Conservation (phyloP, 2,797 vertebrate genomes). For the Lateolabrax maculatus region DNA sequence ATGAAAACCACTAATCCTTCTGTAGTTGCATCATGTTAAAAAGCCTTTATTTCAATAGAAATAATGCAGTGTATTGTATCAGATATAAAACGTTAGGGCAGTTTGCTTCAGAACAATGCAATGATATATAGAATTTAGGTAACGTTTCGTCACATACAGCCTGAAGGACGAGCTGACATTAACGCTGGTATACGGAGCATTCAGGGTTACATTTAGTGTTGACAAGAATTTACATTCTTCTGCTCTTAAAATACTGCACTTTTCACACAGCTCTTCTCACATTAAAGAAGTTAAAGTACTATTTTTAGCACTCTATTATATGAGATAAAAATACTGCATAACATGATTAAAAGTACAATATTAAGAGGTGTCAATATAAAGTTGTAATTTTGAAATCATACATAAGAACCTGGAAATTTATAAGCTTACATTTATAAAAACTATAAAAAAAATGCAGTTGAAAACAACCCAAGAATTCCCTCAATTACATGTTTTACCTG, state of each 20-base stretch:
- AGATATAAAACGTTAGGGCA: constrained; percentile 10
- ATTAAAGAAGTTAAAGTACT: constrained; percentile 21
- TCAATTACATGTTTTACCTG: constrained; percentile 39
- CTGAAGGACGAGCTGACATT: constrained; percentile 29
- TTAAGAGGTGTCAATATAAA: constrained; percentile 4
- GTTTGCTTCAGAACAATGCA: constrained; percentile 4
- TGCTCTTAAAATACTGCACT: constrained; percentile 20
- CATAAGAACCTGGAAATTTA: neutral
- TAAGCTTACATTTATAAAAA: constrained; percentile 10
- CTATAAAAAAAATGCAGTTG: constrained; percentile 5
- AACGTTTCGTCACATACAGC: neutral
- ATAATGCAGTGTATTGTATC: constrained; percentile 18
- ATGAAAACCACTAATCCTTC: constrained; percentile 30
- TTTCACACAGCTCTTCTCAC: constrained; percentile 20
- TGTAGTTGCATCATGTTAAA: constrained; percentile 6
- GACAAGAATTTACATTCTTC: constrained; percentile 27
- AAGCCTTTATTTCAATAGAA: constrained; percentile 20
- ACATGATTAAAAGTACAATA: neutral
- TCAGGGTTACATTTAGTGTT: neutral
- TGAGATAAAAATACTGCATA: neutral
- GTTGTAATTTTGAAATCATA: neutral
- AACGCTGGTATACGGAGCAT: neutral
- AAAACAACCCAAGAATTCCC: constrained; percentile 18
- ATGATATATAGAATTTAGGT: neutral
- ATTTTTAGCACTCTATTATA: constrained; percentile 4